Evolutionary conservation across 2,888 invertebrate genomes (phyloP).

Genomic region (Lordiphosa andalusiaca): DNA sequence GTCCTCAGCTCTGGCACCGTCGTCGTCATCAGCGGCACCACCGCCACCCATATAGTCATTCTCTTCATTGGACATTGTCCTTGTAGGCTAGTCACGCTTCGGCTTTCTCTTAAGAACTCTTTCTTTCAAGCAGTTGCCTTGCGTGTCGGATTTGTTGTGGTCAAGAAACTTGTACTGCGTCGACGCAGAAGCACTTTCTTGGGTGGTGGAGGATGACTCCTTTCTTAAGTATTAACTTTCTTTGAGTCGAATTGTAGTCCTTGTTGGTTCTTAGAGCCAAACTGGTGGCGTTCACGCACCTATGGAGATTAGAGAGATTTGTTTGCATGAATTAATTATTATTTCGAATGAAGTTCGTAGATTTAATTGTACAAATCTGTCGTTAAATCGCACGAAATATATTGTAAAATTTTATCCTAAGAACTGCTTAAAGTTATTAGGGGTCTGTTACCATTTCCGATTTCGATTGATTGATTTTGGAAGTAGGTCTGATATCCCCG

Average conservation of each 20-base stretch:
- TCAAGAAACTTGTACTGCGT: slow-evolving; percentile 54
- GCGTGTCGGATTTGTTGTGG: slow-evolving; percentile 67
- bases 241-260: slow-evolving; percentile 14
- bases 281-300: neutral
- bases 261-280: slow-evolving; percentile 14
- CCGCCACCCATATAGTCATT: slow-evolving; percentile 55
- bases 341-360: too few relatives aligned
- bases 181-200: slow-evolving; percentile 40
- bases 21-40: slow-evolving; percentile 33
- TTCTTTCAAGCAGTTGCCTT: slow-evolving; percentile 37
- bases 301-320: neutral
- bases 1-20: slow-evolving; percentile 31
- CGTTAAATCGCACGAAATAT: too few relatives aligned
- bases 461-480: too few relatives aligned
- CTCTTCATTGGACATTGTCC: slow-evolving; percentile 68
- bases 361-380: too few relatives aligned
- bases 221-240: slow-evolving; percentile 1
- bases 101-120: slow-evolving; percentile 44
- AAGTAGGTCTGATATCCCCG: too few relatives aligned
- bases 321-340: neutral
- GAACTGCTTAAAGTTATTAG: too few relatives aligned
- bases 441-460: too few relatives aligned
- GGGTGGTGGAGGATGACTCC: neutral
- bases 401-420: too few relatives aligned
- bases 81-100: slow-evolving; percentile 1